Evolutionary conservation across 1,140 invertebrate genomes (phyloP), one percentile per base, ranked within the genome.

Genomic region (Drosophila saltans): DNA sequence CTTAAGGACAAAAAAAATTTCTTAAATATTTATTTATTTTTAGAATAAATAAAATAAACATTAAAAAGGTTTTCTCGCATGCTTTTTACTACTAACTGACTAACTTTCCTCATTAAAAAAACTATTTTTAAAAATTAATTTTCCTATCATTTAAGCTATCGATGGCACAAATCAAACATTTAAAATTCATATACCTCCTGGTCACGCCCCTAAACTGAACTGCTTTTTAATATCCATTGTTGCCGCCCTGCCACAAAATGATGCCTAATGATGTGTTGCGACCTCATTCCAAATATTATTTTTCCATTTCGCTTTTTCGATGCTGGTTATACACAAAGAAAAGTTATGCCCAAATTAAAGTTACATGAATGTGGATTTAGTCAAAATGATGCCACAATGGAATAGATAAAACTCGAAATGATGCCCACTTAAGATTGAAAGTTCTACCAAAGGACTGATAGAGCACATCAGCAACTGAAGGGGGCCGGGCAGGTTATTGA

Each of bases 211-310:
- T 5, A 8, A 33, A 2, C 28, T 60, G 28, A 26, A 21, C 11
- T 36, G 21, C 21, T 24, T 16, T 36, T 36, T 36, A 36, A 36
- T 36, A 36, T 36, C 58, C 36, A 16, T 4, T 36, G 16, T 16
- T 1, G 30, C 8, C 11, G 10, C 16, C 41, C 7, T 5, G n/a
- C 1, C 61, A 16, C 28, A 30, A 76, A 79, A 62, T 77, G 74
- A 69, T 76, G 73, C 66, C 73, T 79, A 79, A 79, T 79, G 76
- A 79, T 72, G 76, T 79, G 76, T 78, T 75, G 56, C 67, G 72
- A 62, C 6, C 33, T 5, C 33, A 36, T 36, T 36, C 41, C 43
- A 69, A 56, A 56, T 61, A 33, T 56, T 65, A 59, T 40, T 58
- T 56, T 43, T 11, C 30, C 55, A 55, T 43, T 56, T 52, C 55